A percentile compares a stretch with the other conserved stretches of the same genome.
Conservation (phyloP, 2,113 vertebrate species). For the Lichenostomus cassidix region DNA sequence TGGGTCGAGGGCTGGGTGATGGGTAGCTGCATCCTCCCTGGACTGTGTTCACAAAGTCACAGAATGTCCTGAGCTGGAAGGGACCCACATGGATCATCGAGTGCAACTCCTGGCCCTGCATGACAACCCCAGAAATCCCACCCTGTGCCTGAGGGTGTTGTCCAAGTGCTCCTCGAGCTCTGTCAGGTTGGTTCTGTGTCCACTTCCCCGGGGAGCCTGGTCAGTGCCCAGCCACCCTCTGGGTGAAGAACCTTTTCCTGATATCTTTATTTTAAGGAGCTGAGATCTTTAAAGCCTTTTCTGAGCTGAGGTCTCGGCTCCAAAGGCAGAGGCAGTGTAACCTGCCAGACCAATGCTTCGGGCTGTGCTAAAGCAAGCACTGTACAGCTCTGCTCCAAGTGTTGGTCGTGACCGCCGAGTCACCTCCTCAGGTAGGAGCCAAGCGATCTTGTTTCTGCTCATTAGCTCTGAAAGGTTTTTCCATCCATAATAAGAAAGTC, state of each 20-base stretch:
- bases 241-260: neutral
- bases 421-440: constrained; percentile 30
- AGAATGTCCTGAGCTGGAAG: neutral
- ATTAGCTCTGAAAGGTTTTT: constrained; percentile 20
- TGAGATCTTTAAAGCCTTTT: neutral
- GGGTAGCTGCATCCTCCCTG: neutral
- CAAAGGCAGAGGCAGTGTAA: neutral
- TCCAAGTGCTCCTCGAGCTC: neutral
- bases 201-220: neutral
- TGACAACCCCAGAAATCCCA: neutral
- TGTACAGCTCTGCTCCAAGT: neutral
- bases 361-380: neutral
- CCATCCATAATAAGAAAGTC: constrained; percentile 38
- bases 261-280: neutral
- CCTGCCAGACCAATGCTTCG: neutral
- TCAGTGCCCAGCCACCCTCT: neutral
- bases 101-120: neutral
- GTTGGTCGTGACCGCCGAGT: neutral
- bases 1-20: neutral
- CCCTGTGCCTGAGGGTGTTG: neutral
- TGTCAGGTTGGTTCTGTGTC: neutral
- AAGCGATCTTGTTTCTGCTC: constrained; percentile 21
- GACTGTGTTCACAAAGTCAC: rapidly evolving
- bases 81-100: neutral
- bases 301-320: neutral